Evolutionary conservation across 2,797 vertebrate species (phyloP).

Genomic region (Ammospiza maritima): DNA sequence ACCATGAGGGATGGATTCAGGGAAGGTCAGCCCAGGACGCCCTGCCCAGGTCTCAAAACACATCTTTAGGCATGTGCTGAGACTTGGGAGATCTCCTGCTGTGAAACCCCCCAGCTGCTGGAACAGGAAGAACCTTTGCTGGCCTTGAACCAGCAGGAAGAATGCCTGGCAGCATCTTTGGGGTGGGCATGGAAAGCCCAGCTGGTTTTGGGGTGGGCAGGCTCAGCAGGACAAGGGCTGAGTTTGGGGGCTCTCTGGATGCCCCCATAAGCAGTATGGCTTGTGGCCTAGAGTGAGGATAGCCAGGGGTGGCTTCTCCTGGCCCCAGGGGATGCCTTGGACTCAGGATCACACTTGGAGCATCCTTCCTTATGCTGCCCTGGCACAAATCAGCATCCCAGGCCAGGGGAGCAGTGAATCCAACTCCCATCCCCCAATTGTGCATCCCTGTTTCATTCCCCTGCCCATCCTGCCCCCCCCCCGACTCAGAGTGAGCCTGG

Average conservation of each 20-base stretch:
- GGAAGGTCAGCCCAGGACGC: rapidly evolving
- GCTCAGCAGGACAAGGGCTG: neutral
- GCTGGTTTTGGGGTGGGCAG: neutral
- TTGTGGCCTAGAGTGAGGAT: neutral
- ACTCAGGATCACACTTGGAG: neutral
- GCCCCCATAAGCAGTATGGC: neutral
- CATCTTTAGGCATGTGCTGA: neutral
- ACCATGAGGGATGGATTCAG: rapidly evolving
- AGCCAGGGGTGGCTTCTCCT: neutral
- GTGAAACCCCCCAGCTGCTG: neutral
- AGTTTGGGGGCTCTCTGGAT: neutral
- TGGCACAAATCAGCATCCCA: neutral
- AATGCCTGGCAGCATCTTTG: neutral
- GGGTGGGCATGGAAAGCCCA: neutral
- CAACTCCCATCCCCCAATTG: neutral
- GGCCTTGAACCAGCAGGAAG: neutral
- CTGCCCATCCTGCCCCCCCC: too few relatives aligned
- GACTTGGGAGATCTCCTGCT: neutral
- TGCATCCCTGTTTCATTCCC: neutral
- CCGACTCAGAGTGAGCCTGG: neutral
- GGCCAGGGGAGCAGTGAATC: rapidly evolving
- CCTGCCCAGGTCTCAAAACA: neutral
- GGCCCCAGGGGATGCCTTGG: neutral
- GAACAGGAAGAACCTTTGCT: neutral
- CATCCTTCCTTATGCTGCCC: neutral